phyloP scores from a whole-genome alignment of 1,140 invertebrate species.

The Copidosoma floridanum region DNA sequence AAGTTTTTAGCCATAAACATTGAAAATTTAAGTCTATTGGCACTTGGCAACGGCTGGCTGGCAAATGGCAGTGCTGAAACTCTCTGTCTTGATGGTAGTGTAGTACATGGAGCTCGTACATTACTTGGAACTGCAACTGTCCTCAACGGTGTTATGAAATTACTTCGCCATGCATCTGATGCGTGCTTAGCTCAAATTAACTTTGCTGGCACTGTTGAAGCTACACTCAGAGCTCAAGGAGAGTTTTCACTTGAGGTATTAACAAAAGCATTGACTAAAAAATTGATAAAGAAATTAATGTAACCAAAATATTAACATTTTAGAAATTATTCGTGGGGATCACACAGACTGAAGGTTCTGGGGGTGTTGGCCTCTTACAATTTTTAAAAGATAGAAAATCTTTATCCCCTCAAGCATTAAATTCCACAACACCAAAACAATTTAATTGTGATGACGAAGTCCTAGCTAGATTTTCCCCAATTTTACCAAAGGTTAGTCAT shows the following conservation, averaged over 20 bases:
- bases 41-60: constrained; percentile 72
- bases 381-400: constrained; percentile 52
- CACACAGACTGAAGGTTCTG: constrained; percentile 64
- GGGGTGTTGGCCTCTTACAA: constrained; percentile 49
- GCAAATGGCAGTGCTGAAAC: constrained; percentile 74
- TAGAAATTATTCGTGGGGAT: constrained; percentile 74
- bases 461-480: constrained; percentile 57
- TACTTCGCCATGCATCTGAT: constrained; percentile 54
- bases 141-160: constrained; percentile 58
- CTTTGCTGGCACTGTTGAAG: constrained; percentile 72
- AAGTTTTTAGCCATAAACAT: constrained; percentile 85
- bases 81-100: constrained; percentile 75
- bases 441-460: constrained; percentile 40
- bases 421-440: constrained; percentile 33
- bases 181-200: constrained; percentile 68
- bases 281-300: too few species aligned
- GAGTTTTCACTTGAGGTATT: constrained; percentile 73
- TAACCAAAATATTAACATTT: constrained; percentile 33
- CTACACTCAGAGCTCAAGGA: constrained; percentile 71
- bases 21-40: constrained; percentile 75
- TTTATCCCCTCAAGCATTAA: constrained; percentile 34
- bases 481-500: constrained; percentile 70
- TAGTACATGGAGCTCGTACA: constrained; percentile 69
- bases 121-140: constrained; percentile 70
- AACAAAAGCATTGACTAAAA: too few species aligned